phyloP scores from a whole-genome alignment of 2,888 invertebrate genomes.

The Heteropelma amictum region DNA sequence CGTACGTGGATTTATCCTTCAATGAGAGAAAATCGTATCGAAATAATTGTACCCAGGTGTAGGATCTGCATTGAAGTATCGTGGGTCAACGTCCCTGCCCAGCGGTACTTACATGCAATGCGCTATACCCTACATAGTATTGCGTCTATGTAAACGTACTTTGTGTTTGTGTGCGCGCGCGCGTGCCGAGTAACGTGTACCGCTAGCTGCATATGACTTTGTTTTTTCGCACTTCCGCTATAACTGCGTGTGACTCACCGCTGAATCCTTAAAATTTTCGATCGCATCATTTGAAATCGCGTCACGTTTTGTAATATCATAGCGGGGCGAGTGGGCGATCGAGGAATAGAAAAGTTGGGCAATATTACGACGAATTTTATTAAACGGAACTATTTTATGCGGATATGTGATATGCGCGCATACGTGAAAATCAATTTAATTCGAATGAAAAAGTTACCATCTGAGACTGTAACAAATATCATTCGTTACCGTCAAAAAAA shows the following conservation, averaged over 20 bases:
- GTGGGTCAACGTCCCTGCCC: constrained; percentile 51
- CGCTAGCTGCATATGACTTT: constrained; percentile 30
- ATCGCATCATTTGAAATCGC: not conserved
- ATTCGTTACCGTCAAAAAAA: no score
- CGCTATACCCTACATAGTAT: constrained; percentile 6
- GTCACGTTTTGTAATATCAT: constrained; percentile 19
- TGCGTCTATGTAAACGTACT: constrained; percentile 4
- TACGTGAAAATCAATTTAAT: not conserved
- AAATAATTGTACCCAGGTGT: not conserved
- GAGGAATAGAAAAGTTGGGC: constrained; percentile 2
- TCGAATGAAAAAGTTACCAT: no score
- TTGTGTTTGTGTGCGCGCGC: no score
- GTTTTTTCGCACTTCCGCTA: constrained; percentile 48
- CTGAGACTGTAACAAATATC: no score
- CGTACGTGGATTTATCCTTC: not conserved
- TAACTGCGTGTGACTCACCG: constrained; percentile 36
- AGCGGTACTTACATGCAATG: constrained; percentile 45
- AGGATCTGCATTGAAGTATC: constrained; percentile 19
- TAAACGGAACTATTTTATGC: no score
- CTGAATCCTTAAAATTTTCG: constrained; percentile 16
- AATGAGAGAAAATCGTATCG: not conserved
- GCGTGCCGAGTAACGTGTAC: constrained; percentile 7
- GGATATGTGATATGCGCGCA: no score
- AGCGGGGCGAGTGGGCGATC: constrained; percentile 10
- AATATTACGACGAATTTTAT: not conserved